A percentile compares a stretch with the other conserved stretches of the same genome.
Evolutionary conservation across 2,888 invertebrate genomes (phyloP).

Genomic region (Tetanocera ferruginea): DNA sequence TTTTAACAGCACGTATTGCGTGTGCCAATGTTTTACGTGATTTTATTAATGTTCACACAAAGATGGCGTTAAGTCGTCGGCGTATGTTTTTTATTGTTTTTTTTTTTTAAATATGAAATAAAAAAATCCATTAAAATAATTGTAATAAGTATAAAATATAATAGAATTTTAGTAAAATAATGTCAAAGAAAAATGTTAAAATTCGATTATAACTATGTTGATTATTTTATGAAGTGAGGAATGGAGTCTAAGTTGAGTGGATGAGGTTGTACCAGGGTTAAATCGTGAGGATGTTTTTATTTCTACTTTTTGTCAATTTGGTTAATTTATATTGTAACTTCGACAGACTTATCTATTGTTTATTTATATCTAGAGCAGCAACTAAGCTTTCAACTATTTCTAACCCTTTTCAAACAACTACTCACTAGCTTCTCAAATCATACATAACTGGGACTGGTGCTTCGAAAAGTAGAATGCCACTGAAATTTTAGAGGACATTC

Average conservation of each 20-base stretch:
- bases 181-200: neutral
- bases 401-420: no score
- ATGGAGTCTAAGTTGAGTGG: neutral
- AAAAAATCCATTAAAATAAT: conserved; percentile 37
- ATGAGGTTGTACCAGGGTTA: neutral
- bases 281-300: no score
- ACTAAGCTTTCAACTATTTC: no score
- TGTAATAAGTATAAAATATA: neutral
- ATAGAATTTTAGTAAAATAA: neutral
- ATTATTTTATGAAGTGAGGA: neutral
- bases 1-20: neutral
- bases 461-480: no score
- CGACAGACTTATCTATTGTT: no score
- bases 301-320: no score
- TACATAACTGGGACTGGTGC: no score
- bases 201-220: neutral
- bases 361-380: no score
- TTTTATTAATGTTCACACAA: conserved; percentile 11
- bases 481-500: no score
- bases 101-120: conserved; percentile 45
- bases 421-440: no score
- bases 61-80: conserved; percentile 17
- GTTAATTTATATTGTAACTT: no score
- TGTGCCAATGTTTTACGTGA: neutral
- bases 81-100: conserved; percentile 40